phyloP scores from a whole-genome alignment of 2,888 invertebrate genomes.

The Pachydiplax longipennis region DNA sequence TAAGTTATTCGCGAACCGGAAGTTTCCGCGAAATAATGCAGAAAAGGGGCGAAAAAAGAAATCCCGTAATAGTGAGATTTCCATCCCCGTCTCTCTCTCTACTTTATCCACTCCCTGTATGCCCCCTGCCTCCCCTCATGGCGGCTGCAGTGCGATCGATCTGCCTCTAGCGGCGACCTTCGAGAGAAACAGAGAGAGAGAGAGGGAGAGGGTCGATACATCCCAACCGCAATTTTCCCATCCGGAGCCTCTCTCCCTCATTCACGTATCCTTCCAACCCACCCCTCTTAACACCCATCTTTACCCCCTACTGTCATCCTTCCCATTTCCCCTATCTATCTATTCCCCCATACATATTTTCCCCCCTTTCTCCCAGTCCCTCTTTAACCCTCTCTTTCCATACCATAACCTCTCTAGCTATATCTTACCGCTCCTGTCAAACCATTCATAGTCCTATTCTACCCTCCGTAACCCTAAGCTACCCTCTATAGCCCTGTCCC shows the following conservation, averaged over 20 bases:
- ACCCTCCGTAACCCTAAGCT: no score
- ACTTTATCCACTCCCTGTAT: neutral
- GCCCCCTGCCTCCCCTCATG: neutral
- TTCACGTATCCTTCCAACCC: neutral
- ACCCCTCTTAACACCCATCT: neutral
- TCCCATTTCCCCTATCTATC: neutral
- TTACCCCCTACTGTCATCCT: neutral
- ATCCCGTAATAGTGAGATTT: neutral
- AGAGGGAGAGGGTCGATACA: slow-evolving; percentile 35
- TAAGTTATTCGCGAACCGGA: neutral
- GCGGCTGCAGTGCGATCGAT: slow-evolving; percentile 42
- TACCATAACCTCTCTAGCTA: no score
- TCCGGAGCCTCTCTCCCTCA: neutral
- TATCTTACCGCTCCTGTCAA: no score
- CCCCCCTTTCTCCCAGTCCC: no score
- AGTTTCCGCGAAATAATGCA: neutral
- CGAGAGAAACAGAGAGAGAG: neutral
- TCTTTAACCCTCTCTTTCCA: neutral
- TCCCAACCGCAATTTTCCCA: slow-evolving; percentile 40
- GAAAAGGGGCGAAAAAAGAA: neutral
- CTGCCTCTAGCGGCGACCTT: slow-evolving; percentile 43
- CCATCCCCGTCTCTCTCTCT: neutral
- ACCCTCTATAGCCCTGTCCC: neutral
- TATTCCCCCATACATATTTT: no score
- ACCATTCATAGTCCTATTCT: no score